Base-by-base conservation (phyloP, 37 sponge, comb jelly and placozoan species). In the Tethya wilhelma region DNA sequence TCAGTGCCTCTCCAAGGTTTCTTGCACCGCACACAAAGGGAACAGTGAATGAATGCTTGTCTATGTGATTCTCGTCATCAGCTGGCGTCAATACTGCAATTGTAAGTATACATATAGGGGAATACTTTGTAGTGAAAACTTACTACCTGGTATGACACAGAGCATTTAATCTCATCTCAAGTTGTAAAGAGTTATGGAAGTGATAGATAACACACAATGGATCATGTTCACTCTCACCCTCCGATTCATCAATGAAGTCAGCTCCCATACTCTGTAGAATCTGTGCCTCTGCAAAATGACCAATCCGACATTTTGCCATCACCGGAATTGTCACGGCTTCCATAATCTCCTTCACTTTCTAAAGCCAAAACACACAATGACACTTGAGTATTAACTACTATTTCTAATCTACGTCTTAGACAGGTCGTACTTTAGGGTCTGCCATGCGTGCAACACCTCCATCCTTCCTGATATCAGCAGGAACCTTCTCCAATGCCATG, bases 221-320 rank as follows among this genome's bases (percentile, higher is more conserved):
- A 9, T 19, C 53, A 23, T 12, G 22, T 4, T 67, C 7, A 9
- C 12, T 8, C 75, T 74, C 11, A 87, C 93, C 93, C 71, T 92
- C 93, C 34, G 93, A 92, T 37, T 92, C 93, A 62, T 92, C 93
- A 55, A 92, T 87, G 70, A 84, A 92, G 66, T 92, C 93, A 0
- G 84, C 89, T 32, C 80, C 80, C 3, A 92, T 45, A 66, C 68
- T 67, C 38, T 92, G 79, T 1, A 92, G 80, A 57, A 92, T 92
- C 73, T 92, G 93, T n/a, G 93, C 93, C 81, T 92, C 93, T 22
- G 79, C 93, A 87, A 92, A 92, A 69, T 92, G 93, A 4, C 93
- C 93, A 36, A 92, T 92, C 0, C 93, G 59, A 8, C 89, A 87
- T 66, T 92, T 92, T n/a, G 93, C 93, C 93, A 92, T 92, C 8